Base-by-base conservation (phyloP, 2,113 vertebrate genomes). In the Chaenogobius annularis region DNA sequence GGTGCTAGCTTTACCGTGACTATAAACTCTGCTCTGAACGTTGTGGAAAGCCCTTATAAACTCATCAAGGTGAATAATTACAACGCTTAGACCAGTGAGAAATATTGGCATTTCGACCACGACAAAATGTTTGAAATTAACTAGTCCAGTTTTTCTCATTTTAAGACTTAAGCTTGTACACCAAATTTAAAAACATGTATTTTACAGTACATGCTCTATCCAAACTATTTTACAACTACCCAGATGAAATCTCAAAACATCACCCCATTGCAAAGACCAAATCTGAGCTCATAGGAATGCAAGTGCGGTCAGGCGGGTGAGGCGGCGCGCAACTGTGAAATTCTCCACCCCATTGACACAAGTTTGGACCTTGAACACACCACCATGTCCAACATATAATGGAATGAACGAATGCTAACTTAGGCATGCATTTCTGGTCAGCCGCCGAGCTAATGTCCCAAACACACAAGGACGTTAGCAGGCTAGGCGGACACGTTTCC, bases 281-380 rank as follows among this genome's bases (percentile, higher is more conserved):
- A 59, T 20, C 26, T 72, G 80, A 79, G 82, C 80, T 85, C 71
- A n/a, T 46, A 77, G 82, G 84, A 83, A 87, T 83, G 79, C 74
- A 10, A 70, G 13, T 73, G 58, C 14, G 59, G 71, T 81, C 71
- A 3, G 68, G 40, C 61, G 70, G 58, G 43, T n/a, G 67, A 73
- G 81, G 67, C 62, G 12, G 62, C 71, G 22, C 0, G 20, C 40
- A 14, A 0, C 64, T 81, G 91, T 83, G 84, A 92, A 82, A 92
- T 92, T 90, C 74, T 54, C 44, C 86, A 80, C 15, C 0, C 22
- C 69, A n/a, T 67, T 26, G 83, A 22, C 70, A 70, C 75, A 74
- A 73, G 80, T 63, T 68, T 79, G 74, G 31, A 56, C 46, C 43
- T 12, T 73, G 77, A 86, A 75, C n/a, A 2, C 68, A 72, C 19